Percentiles rank a stretch among this genome's conserved stretches.
These are phyloP conservation scores for Glaucopsyche alexis DNA, from an alignment of 2,888 invertebrate species.

Conservation along the genomic window DNA sequence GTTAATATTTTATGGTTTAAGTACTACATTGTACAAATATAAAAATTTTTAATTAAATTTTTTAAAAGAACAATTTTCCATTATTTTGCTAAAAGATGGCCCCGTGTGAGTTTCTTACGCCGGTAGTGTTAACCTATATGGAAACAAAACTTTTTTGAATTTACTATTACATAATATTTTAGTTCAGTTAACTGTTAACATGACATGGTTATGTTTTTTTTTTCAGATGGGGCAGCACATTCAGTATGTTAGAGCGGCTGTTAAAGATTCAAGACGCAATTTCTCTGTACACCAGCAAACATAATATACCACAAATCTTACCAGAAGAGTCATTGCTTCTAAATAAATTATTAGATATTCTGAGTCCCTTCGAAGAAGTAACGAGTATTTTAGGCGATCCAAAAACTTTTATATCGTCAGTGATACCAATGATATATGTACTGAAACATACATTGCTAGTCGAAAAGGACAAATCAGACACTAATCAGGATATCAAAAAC, in stretches of 20 bases:
- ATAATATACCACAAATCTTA: neutral
- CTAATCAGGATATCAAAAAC: neutral
- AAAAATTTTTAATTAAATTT: too few relatives aligned
- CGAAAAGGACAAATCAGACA: neutral
- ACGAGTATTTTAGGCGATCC: constrained; percentile 3
- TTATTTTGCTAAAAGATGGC: too few relatives aligned
- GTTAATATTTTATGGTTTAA: too few relatives aligned
- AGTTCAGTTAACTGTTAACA: neutral
- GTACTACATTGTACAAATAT: too few relatives aligned
- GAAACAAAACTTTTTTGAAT: too few relatives aligned
- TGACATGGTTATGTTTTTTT: neutral
- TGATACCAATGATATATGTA: neutral
- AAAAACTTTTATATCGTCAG: neutral
- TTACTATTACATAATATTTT: too few relatives aligned
- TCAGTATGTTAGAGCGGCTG: constrained; percentile 24
- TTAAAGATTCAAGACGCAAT: constrained; percentile 14
- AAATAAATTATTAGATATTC: constrained; percentile 9
- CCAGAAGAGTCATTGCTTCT: neutral
- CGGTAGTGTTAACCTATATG: too few relatives aligned
- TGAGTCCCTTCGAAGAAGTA: constrained; percentile 20
- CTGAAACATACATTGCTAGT: neutral
- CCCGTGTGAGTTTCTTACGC: too few relatives aligned
- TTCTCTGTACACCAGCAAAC: constrained; percentile 22
- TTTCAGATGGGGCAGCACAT: constrained; percentile 25
- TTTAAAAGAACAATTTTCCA: too few relatives aligned